These are phyloP conservation scores for Temnothorax curvispinosus DNA, from an alignment of 1,140 invertebrate species.

Conservation along the genomic window DNA sequence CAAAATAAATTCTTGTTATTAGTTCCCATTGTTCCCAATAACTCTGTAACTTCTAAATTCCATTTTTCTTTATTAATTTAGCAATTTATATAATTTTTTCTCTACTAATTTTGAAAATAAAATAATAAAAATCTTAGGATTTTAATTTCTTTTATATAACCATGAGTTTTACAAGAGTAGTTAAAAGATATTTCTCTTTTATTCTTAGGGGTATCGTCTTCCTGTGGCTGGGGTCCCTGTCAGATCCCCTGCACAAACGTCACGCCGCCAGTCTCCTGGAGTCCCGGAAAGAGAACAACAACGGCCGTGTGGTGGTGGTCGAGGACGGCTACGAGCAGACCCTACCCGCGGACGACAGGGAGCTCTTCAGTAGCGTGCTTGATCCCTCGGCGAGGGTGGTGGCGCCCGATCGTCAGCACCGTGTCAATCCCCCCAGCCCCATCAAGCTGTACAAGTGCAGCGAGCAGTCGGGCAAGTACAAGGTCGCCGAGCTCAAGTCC, in stretches of 20 bases:
- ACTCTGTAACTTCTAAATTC: not conserved
- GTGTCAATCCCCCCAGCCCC: slow-evolving; percentile 80
- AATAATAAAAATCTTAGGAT: not conserved
- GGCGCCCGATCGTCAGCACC: slow-evolving; percentile 85
- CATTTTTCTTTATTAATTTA: too few species aligned
- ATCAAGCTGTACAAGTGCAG: slow-evolving; percentile 90
- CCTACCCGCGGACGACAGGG: slow-evolving; percentile 88
- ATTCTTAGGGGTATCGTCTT: slow-evolving; percentile 78
- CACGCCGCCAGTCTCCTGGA: slow-evolving; percentile 81
- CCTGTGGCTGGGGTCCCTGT: slow-evolving; percentile 82
- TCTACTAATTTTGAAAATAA: not conserved
- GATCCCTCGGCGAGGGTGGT: slow-evolving; percentile 89
- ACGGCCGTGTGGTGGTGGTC: slow-evolving; percentile 89
- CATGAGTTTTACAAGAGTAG: too few species aligned
- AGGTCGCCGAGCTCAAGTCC: slow-evolving; percentile 94
- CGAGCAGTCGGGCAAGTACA: slow-evolving; percentile 92
- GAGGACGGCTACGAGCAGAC: slow-evolving; percentile 95
- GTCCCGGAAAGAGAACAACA: slow-evolving; percentile 81
- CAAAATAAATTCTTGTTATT: not conserved
- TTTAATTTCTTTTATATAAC: not conserved
- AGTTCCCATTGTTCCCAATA: not conserved
- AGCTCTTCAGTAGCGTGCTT: slow-evolving; percentile 89
- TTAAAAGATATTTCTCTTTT: not conserved
- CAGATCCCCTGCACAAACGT: slow-evolving; percentile 81
- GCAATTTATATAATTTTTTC: too few species aligned